Evolutionary conservation across 2,113 vertebrate species (phyloP).

Genomic region (Verasper variegatus): DNA sequence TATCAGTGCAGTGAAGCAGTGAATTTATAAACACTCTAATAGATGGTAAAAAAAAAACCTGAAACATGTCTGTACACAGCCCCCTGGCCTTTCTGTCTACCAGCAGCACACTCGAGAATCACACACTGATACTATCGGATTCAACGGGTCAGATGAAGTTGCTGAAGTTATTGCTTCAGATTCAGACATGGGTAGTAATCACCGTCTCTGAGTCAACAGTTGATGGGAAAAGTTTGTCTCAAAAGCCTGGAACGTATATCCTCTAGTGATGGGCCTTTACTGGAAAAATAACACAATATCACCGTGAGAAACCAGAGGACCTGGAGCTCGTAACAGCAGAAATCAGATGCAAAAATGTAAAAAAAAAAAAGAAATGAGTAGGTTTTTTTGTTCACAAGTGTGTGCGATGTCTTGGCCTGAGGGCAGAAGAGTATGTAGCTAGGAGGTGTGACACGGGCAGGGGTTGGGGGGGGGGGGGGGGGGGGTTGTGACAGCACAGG

Average conservation of each 20-base stretch:
- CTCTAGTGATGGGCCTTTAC: background rate
- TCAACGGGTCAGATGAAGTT: background rate
- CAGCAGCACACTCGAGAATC: background rate
- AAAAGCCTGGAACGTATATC: background rate
- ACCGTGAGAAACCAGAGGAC: background rate
- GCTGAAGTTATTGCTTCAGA: too few relatives aligned
- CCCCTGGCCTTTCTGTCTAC: background rate
- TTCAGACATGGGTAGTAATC: background rate
- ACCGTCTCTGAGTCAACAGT: background rate
- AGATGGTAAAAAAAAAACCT: background rate
- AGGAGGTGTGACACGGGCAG: background rate
- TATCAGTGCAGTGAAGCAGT: too few relatives aligned
- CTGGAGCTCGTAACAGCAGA: background rate
- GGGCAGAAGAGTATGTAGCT: background rate
- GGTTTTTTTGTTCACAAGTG: background rate
- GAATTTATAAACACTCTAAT: background rate
- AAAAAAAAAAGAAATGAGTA: background rate
- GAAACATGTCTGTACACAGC: background rate
- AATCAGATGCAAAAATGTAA: background rate
- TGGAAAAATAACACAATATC: background rate
- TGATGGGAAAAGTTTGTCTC: background rate
- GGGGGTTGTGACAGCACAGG: background rate
- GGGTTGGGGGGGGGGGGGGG: too few relatives aligned
- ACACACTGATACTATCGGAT: background rate
- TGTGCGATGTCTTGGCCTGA: background rate